phyloP scores from a whole-genome alignment of 2,113 vertebrate genomes.

The Cromileptes altivelis region DNA sequence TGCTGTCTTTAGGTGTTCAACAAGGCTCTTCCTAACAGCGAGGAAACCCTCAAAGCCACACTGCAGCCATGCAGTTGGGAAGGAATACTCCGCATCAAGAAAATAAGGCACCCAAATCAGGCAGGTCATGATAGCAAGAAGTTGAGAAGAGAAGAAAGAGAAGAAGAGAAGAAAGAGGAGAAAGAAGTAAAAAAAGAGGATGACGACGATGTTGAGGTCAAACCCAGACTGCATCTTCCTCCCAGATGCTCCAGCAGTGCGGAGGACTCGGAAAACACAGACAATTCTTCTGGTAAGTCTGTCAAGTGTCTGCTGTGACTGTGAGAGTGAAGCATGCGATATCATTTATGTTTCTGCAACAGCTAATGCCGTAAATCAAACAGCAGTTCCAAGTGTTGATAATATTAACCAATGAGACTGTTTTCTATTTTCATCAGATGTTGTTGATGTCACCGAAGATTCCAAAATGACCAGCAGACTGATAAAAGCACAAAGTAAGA shows the following conservation, averaged over 20 bases:
- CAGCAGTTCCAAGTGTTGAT: background rate
- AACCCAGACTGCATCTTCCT: fast-evolving
- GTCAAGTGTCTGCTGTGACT: too few species aligned
- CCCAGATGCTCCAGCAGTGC: too few species aligned
- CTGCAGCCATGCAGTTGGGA: fast-evolving
- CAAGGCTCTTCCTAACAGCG: background rate
- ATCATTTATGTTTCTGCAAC: background rate
- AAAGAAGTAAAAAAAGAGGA: background rate
- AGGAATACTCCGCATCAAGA: background rate
- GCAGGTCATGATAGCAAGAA: fast-evolving
- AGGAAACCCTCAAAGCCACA: background rate
- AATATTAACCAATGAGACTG: background rate
- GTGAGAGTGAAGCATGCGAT: background rate
- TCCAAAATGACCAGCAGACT: background rate
- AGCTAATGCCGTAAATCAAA: background rate
- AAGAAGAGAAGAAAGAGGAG: background rate
- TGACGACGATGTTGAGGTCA: fast-evolving
- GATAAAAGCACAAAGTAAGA: slow-evolving; percentile 21
- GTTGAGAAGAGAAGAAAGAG: too few species aligned
- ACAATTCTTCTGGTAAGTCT: slow-evolving; percentile 69
- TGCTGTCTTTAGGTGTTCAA: slow-evolving; percentile 32
- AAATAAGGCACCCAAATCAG: background rate
- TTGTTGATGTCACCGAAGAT: slow-evolving; percentile 64
- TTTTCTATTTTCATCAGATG: slow-evolving; percentile 55
- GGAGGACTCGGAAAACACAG: slow-evolving; percentile 28